Evolutionary conservation across 2,888 invertebrate genomes (phyloP), one percentile per base, ranked within the genome.

Genomic region (Scrobipalpa costella): DNA sequence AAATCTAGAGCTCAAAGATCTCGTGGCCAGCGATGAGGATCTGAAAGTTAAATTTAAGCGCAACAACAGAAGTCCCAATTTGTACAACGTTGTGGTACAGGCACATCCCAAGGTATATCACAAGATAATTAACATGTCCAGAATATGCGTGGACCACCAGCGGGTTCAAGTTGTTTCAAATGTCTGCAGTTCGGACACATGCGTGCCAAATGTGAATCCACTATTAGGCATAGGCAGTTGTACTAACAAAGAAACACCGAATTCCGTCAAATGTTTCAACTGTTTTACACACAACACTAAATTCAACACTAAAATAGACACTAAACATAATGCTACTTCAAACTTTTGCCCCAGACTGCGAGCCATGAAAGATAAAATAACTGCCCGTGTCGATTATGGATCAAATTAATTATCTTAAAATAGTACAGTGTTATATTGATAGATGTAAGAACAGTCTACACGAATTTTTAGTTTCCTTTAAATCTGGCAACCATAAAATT

Each of bases 141-240:
- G 55, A 17, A n/a, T 66, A 2, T 27, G 21, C 7, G 3, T 66
- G 2, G 66, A 66, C 59, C 62, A 66, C 49, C 64, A 66, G 34
- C 58, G 60, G 11, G 61, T 64, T 9, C 64, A 64, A 36, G 62
- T 60, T 66, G 66, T 27, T 38, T 15, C 36, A 8, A 21, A 7
- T 66, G 64, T 38, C 57, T 66, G 7, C 63, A 62, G 34, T 66
- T 66, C 38, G 66, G 66, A 11, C 66, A 64, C 38, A 55, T 36
- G n/a, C 40, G 44, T 7, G 9, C 47, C 2, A n/a, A 15, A 7
- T 63, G 63, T n/a, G 2, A 21, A 9, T 21, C 55, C 7, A 19
- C 3, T 40, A n/a, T 27, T 11, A 33, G n/a, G 2, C 33, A 7
- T 44, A 11, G 13, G 9, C 2, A 33, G 27, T n/a, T 63, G 63